These are phyloP conservation scores for Amiota minor DNA, from an alignment of 2,888 invertebrate species.

Conservation along the genomic window DNA sequence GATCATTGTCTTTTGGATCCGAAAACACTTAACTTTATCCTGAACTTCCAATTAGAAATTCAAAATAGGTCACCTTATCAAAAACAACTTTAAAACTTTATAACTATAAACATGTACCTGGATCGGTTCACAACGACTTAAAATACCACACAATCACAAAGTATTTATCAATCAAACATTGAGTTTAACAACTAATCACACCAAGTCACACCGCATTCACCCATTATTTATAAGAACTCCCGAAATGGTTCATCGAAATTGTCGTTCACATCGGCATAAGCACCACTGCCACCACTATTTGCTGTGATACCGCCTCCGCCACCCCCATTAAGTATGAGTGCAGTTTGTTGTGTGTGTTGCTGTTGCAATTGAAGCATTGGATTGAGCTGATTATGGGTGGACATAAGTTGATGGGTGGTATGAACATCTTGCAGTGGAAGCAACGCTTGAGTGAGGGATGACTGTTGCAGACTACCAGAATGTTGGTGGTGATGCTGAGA, in stretches of 20 bases:
- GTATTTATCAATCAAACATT: too few species aligned
- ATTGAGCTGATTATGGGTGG: conserved; percentile 40
- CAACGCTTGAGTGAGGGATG: conserved; percentile 47
- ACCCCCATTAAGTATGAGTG: conserved; percentile 57
- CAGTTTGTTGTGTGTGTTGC: conserved; percentile 27
- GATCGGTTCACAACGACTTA: too few species aligned
- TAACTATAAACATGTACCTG: too few species aligned
- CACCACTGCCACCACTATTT: conserved; percentile 35
- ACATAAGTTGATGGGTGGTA: conserved; percentile 47
- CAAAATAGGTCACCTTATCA: too few species aligned
- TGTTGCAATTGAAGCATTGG: conserved; percentile 34
- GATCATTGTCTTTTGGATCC: too few species aligned
- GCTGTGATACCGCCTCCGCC: conserved; percentile 38
- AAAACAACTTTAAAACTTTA: too few species aligned
- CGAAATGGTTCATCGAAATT: conserved; percentile 72
- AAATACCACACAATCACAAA: too few species aligned
- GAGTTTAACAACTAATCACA: neutral
- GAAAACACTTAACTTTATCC: too few species aligned
- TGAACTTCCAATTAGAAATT: too few species aligned
- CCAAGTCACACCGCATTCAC: conserved; percentile 5
- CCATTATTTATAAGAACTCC: conserved; percentile 68
- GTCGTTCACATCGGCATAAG: conserved; percentile 67
- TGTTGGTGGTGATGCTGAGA: conserved; percentile 38
- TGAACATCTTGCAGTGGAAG: conserved; percentile 49
- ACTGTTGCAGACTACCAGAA: conserved; percentile 42